Base-by-base conservation (phyloP, 2,888 invertebrate species). In the Xestia c-nigrum region DNA sequence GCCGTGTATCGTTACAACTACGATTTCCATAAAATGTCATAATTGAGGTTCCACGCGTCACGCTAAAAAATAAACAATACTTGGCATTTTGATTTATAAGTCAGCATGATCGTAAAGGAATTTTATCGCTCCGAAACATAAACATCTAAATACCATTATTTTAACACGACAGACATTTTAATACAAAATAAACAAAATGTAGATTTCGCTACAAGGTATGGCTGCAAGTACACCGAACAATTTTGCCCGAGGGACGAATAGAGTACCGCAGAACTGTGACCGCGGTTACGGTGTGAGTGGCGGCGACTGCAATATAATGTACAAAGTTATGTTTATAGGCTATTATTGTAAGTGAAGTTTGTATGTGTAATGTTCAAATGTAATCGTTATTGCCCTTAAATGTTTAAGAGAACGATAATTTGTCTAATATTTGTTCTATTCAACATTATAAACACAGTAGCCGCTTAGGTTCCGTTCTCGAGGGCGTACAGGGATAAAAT, bases 181-280 rank as follows among this genome's bases (percentile, higher is more conserved):
- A 72, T 71, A 76, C 66, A 78, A 78, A 75, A 83, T 82, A 82
- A 80, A 88, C 72, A 72, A 72, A 84, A 74, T 80, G 72, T 80
- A 83, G 70, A 86, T 84, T 78, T 72, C 69, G 63, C 76, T 78
- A 67, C 66, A 69, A 76, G 64, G 83, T 79, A 80, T 74, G 76
- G 73, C 71, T 74, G 66, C 84, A 83, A 79, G 77, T 55, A 85
- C 87, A 87, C 84, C 81, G 77, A 68, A 84, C 74, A 81, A 88
- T 86, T 79, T 79, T n/a, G 31, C 88, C 83, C 88, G 40, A 72
- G 88, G 87, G 88, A 83, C 76, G 24, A 74, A 88, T 88, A 80
- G 66, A 81, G 66, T 57, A 55, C 78, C 81, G 67, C 81, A 64
- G 55, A 78, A 81, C 75, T 80, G 78, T 69, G 76, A 40, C 64